phyloP scores from a whole-genome alignment of 2,888 invertebrate genomes.

The Tenthredo scrophulariae region DNA sequence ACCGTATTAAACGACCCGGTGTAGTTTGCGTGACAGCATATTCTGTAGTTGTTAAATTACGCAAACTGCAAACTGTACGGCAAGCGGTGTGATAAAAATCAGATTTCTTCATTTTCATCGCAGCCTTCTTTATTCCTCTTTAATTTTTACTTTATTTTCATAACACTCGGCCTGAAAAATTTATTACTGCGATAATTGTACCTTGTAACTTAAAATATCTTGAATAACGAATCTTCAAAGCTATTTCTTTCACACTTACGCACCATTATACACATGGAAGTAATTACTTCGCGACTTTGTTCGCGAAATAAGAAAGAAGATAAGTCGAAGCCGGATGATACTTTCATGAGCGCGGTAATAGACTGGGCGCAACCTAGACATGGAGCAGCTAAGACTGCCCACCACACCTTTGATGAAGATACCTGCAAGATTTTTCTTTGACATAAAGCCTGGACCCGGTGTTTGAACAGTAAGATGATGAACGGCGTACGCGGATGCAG shows the following conservation, averaged over 20 bases:
- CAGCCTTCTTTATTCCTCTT: not conserved
- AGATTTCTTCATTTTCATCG: constrained; percentile 25
- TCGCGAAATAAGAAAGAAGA: not conserved
- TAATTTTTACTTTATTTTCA: not conserved
- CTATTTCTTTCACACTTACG: not conserved
- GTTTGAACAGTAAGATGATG: constrained; percentile 9
- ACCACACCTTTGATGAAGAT: constrained; percentile 14
- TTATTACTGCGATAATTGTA: not conserved
- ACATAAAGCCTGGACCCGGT: not conserved
- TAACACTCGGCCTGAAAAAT: not conserved
- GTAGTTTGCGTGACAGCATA: constrained; percentile 2
- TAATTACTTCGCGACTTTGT: not conserved
- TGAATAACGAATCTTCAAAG: not conserved
- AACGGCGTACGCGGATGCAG: not conserved
- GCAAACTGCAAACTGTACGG: constrained; percentile 24
- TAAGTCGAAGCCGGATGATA: constrained; percentile 6
- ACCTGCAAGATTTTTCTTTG: constrained; percentile 18
- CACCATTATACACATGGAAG: not conserved
- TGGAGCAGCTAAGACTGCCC: not conserved
- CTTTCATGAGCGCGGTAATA: constrained; percentile 39
- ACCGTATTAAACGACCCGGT: not conserved
- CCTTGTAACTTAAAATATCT: not conserved
- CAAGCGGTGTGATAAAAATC: constrained; percentile 13
- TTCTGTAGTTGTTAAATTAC: constrained; percentile 16
- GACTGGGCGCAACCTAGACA: not conserved